Evolutionary conservation across 2,888 invertebrate species (phyloP).

Genomic region (Euzetes globulus): DNA sequence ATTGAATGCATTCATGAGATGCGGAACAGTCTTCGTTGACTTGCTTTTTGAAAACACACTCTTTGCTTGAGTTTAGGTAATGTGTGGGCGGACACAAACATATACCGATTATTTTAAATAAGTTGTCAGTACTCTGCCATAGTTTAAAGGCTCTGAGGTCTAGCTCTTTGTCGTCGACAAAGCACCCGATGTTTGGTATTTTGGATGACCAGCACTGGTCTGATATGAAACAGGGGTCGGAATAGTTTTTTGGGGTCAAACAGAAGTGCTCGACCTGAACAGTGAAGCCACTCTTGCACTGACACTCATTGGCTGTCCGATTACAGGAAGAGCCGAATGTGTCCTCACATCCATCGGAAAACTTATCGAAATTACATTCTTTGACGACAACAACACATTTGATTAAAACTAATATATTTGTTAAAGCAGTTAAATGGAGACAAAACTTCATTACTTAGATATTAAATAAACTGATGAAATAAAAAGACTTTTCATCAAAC

Average conservation of each 20-base stretch:
- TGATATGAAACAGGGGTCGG: not conserved
- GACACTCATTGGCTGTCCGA: not conserved
- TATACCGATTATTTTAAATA: not conserved
- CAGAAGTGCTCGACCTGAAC: not conserved
- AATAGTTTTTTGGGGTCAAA: slow-evolving; percentile 12
- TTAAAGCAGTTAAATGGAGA: not conserved
- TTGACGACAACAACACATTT: not conserved
- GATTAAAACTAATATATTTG: not conserved
- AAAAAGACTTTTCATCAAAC: no score
- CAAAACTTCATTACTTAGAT: not conserved
- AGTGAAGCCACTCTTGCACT: not conserved
- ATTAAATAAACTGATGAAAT: no score
- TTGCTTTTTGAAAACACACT: not conserved
- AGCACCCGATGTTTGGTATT: slow-evolving; percentile 8
- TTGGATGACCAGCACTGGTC: not conserved
- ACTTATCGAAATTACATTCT: not conserved
- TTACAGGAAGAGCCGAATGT: not conserved
- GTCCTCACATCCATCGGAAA: slow-evolving; percentile 4
- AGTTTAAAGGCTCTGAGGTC: not conserved
- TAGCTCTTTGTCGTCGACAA: not conserved
- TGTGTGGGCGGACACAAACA: slow-evolving; percentile 6
- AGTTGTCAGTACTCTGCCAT: not conserved
- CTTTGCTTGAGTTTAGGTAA: not conserved
- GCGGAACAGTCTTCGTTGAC: not conserved
- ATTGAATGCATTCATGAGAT: not conserved